phyloP scores from a whole-genome alignment of 1,140 invertebrate genomes.

The Meloidogyne floridensis region DNA sequence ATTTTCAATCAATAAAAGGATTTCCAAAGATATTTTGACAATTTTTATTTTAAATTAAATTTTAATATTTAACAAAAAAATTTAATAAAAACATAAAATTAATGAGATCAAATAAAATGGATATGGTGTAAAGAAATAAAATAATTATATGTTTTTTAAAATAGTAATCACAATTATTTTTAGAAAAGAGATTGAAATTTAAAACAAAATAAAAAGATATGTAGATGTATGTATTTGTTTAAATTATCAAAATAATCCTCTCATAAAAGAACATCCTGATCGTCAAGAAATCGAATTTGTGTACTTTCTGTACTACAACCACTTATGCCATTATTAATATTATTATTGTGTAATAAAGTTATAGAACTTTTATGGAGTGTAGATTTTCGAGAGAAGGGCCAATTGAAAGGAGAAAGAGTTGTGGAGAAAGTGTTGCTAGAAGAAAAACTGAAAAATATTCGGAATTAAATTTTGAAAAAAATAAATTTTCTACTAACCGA shows the following conservation, averaged over 20 bases:
- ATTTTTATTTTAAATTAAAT: background rate
- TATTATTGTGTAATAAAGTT: constrained; percentile 3
- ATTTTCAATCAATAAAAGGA: background rate
- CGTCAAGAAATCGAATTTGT: constrained; percentile 35
- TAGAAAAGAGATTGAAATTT: background rate
- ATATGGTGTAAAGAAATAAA: background rate
- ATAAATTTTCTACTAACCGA: background rate
- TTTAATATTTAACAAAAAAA: background rate
- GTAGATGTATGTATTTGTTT: too few species aligned
- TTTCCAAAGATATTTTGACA: background rate
- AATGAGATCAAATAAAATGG: background rate
- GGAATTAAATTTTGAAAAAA: background rate
- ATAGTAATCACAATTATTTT: background rate
- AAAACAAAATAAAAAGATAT: background rate
- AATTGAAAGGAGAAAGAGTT: constrained; percentile 26
- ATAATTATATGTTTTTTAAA: background rate
- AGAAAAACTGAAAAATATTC: background rate
- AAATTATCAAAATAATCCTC: background rate
- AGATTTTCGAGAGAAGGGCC: background rate
- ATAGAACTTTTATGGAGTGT: constrained; percentile 22
- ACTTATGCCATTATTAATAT: background rate
- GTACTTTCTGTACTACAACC: constrained; percentile 18
- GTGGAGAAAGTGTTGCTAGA: background rate
- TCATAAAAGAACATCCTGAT: constrained; percentile 47
- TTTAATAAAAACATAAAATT: background rate